These are phyloP conservation scores for Melipona quadrifasciata DNA, from an alignment of 1,140 invertebrate species.

Conservation along the genomic window DNA sequence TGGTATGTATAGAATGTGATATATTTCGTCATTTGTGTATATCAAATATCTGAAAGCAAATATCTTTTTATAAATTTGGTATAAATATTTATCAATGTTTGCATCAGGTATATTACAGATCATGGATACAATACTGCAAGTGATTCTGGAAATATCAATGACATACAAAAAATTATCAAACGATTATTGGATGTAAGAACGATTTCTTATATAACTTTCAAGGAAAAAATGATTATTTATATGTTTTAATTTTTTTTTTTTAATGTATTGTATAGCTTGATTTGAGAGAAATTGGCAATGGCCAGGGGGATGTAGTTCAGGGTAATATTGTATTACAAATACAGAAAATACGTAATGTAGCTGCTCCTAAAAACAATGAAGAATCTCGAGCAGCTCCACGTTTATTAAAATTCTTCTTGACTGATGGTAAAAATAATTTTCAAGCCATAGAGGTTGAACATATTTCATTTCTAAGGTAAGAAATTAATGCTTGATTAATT, in stretches of 20 bases:
- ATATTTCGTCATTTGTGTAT: conserved; percentile 51
- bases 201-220: conserved; percentile 1
- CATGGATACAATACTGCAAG: conserved; percentile 86
- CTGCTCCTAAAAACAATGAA: conserved; percentile 95
- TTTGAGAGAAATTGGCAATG: conserved; percentile 88
- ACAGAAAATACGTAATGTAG: conserved; percentile 92
- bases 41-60: conserved; percentile 53
- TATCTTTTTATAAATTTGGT: conserved; percentile 58
- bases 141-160: conserved; percentile 85
- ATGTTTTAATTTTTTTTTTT: conserved; percentile 10
- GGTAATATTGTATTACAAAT: conserved; percentile 92
- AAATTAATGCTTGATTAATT: neutral
- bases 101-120: conserved; percentile 86
- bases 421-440: conserved; percentile 91
- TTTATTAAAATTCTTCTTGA: conserved; percentile 91
- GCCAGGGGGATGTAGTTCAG: conserved; percentile 84
- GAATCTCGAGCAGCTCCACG: conserved; percentile 90
- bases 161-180: conserved; percentile 85
- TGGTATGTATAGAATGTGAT: conserved; percentile 80
- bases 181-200: conserved; percentile 89
- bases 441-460: conserved; percentile 89
- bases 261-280: conserved; percentile 85
- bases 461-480: conserved; percentile 85
- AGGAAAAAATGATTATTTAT: neutral
- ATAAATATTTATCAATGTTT: conserved; percentile 59